Conservation (phyloP, 37 sponge, comb jelly and placozoan species). For the Aplysina aerophoba region DNA sequence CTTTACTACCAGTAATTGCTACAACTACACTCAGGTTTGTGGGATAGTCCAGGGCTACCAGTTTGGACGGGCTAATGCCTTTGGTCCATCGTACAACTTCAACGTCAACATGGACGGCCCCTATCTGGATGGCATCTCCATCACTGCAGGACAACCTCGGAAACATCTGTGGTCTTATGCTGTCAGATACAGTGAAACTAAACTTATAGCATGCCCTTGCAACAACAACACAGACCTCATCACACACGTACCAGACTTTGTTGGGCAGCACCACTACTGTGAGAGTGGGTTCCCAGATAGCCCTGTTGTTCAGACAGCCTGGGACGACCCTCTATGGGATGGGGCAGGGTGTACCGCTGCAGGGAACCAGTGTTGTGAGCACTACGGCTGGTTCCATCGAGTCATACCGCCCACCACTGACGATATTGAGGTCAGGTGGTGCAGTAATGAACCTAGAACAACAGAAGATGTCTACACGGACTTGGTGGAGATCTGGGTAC, state of each 20-base stretch:
- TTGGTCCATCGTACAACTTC: background rate
- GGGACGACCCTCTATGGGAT: slow-evolving; percentile 6
- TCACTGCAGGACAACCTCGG: background rate
- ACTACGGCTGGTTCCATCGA: slow-evolving; percentile 10
- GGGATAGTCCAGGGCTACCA: background rate
- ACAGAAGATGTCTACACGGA: background rate
- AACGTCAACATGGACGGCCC: background rate
- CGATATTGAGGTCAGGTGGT: slow-evolving; percentile 6
- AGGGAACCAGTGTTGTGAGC: slow-evolving; percentile 16
- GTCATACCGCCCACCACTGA: background rate
- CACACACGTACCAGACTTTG: background rate
- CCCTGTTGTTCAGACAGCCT: background rate
- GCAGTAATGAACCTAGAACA: background rate
- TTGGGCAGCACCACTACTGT: slow-evolving; percentile 2
- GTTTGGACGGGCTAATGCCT: slow-evolving; percentile 6
- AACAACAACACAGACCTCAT: too few species aligned
- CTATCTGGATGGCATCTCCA: slow-evolving; percentile 1
- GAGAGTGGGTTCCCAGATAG: background rate
- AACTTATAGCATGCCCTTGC: background rate
- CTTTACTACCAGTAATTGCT: background rate
- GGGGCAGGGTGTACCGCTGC: background rate
- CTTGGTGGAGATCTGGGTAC: slow-evolving; percentile 1
- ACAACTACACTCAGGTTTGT: slow-evolving; percentile 1
- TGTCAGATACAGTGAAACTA: background rate
- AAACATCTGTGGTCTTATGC: slow-evolving; percentile 16